These are phyloP conservation scores for Sylvilagus bachmani DNA, from an alignment of 2,113 vertebrate species.

Conservation along the genomic window DNA sequence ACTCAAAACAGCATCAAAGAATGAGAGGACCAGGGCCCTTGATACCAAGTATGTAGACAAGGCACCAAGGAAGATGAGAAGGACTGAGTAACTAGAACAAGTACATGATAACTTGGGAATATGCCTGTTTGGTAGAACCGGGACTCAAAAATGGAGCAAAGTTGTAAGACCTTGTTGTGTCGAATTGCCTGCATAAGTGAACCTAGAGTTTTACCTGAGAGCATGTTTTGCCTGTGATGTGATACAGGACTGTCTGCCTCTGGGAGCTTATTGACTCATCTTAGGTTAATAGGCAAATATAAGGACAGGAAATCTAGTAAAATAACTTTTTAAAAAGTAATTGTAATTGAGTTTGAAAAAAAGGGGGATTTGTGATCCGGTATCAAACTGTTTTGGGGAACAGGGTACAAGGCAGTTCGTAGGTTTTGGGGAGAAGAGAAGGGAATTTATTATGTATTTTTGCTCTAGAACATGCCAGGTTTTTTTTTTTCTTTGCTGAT, in stretches of 20 bases:
- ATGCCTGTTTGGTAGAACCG: neutral
- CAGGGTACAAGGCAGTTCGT: rapidly evolving
- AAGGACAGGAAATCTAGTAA: too few species aligned
- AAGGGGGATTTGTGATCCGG: neutral
- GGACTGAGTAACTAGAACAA: neutral
- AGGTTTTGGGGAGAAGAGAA: neutral
- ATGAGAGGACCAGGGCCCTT: neutral
- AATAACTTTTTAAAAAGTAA: neutral
- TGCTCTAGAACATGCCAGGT: neutral
- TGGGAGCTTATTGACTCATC: neutral
- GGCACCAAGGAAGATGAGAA: neutral
- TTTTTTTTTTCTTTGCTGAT: neutral
- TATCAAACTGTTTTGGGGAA: neutral
- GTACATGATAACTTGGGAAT: neutral
- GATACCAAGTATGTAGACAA: neutral
- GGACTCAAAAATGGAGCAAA: neutral
- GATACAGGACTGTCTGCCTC: neutral
- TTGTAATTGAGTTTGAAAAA: slow-evolving; percentile 11
- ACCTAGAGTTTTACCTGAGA: neutral
- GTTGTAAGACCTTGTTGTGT: neutral
- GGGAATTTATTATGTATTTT: neutral
- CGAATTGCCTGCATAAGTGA: neutral
- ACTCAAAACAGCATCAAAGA: neutral
- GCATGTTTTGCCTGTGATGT: neutral
- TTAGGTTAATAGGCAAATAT: neutral